Evolutionary conservation across 2,888 invertebrate genomes (phyloP), one percentile per base, ranked within the genome.

Genomic region (Melolontha melolontha): DNA sequence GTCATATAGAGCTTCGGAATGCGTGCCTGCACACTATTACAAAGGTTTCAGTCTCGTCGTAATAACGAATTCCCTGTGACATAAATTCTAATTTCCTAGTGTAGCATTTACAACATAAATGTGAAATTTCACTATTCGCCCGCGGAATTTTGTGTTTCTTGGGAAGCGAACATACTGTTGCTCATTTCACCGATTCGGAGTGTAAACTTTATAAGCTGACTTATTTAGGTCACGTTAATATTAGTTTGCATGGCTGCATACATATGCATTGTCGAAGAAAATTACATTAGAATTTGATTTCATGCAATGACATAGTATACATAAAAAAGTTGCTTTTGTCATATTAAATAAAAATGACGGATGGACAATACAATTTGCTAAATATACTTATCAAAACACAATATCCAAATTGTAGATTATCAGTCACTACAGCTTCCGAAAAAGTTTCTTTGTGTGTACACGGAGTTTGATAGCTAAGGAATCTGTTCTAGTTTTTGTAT

Each of bases 41-140:
- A 67, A 68, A 65, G 70, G 69, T 71, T 69, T 67, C 64, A 67
- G 59, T 66, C 67, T 44, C 59, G 63, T 27, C 41, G 69, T 69
- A 69, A 72, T 74, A 74, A 72, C 70, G 66, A 70, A 72, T 72
- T 72, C 70, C 67, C 72, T 71, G 70, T 74, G 74, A 74, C 73
- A 72, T 74, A 73, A 74, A 73, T 73, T 72, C 71, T 73, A 74
- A 74, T 74, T 73, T 74, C 70, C 73, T 70, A 63, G 67, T 72
- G 70, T 69, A 69, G 67, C 69, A 72, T 70, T 72, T 66, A 59
- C 64, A 66, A 67, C 66, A 69, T 70, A 70, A 70, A 69, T 70
- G 59, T 10, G 44, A 42, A 34, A 29, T 44, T 44, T 29, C 44
- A 44, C 44, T 59, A 14, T 44, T 11, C 47, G 27, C 39, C 47